Percentiles rank a stretch among this genome's conserved stretches.
Evolutionary conservation across 2,113 vertebrate genomes (phyloP).

Genomic region (Regulus satrapa): DNA sequence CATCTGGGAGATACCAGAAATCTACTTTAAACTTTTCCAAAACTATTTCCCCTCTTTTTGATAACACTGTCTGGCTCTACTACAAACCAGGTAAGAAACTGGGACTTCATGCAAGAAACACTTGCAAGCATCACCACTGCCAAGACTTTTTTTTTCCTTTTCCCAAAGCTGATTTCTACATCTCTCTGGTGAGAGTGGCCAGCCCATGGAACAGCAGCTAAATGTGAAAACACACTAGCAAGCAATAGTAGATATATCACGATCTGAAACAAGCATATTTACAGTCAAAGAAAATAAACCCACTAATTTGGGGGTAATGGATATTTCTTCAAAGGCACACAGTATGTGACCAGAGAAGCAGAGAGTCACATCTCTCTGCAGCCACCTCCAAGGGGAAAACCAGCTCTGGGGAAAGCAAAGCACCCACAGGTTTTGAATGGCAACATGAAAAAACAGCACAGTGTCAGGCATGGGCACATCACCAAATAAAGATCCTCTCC

Average conservation of each 20-base stretch:
- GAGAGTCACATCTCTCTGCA: background rate
- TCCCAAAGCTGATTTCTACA: background rate
- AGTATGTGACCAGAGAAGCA: fast-evolving
- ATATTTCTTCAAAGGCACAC: background rate
- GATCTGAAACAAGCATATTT: background rate
- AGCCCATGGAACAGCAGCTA: background rate
- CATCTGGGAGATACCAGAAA: background rate
- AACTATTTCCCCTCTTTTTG: background rate
- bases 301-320: background rate
- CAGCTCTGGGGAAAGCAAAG: background rate
- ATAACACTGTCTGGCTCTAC: background rate
- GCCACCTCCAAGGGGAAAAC: background rate
- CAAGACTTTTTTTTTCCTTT: background rate
- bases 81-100: background rate
- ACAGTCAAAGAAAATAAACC: background rate
- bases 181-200: background rate
- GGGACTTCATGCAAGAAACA: background rate
- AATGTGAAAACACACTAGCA: background rate
- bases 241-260: background rate
- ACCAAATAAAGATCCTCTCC: background rate
- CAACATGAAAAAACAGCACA: background rate
- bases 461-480: background rate
- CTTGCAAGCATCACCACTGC: background rate
- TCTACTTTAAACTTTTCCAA: background rate
- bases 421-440: background rate